Conservation (phyloP, 2,113 vertebrate genomes). For the Redunca redunca region DNA sequence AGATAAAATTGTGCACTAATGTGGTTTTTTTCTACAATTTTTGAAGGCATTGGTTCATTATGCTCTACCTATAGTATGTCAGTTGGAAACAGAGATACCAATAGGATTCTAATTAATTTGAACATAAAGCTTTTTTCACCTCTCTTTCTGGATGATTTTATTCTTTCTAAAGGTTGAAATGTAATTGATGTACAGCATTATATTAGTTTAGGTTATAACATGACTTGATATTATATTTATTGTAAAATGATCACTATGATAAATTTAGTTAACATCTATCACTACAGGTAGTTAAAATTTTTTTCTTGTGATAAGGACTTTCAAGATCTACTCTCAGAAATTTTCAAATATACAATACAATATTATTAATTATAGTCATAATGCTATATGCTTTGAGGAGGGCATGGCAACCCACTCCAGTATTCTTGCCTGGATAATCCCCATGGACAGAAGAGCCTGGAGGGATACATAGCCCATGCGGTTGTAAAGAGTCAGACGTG, state of each 20-base stretch:
- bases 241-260: not conserved
- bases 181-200: not conserved
- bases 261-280: not conserved
- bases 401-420: not conserved
- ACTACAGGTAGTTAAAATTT: not conserved
- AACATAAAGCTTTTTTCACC: not conserved
- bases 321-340: not conserved
- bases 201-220: not conserved
- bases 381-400: not conserved
- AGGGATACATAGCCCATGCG: accelerated
- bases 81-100: not conserved
- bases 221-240: not conserved
- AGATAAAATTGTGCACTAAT: not conserved
- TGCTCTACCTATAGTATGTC: not conserved
- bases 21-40: not conserved
- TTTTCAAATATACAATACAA: not conserved
- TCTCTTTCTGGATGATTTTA: not conserved
- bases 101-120: not conserved
- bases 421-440: not conserved
- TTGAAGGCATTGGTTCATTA: not conserved
- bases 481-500: not conserved
- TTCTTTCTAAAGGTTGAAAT: not conserved
- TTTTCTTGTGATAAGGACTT: not conserved
- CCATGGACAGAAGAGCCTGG: not conserved
- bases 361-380: not conserved